Evolutionary conservation across 2,888 invertebrate genomes (phyloP).

Genomic region (Gryllus longicercus): DNA sequence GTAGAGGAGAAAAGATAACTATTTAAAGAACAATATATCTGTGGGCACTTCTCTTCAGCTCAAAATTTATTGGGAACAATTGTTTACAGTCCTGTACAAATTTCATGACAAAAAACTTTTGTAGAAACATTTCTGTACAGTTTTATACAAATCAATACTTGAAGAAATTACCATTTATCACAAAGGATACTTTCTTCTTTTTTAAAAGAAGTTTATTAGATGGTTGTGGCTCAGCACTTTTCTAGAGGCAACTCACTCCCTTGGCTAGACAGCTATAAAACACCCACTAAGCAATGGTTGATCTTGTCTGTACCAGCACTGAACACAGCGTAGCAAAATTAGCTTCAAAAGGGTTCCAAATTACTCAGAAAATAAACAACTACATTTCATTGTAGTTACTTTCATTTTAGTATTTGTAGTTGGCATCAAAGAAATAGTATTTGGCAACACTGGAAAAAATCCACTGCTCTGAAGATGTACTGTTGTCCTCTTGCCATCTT

Average conservation of each 20-base stretch:
- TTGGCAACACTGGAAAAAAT: constrained; percentile 24
- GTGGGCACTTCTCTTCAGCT: constrained; percentile 29
- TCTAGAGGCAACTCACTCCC: constrained; percentile 17
- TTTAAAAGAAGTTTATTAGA: not conserved
- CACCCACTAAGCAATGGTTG: constrained; percentile 22
- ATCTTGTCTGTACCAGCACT: not conserved
- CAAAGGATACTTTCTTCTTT: constrained; percentile 32
- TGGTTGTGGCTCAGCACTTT: not conserved
- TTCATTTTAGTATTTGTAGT: constrained; percentile 20
- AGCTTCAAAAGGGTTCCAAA: constrained; percentile 28
- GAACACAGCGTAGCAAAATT: constrained; percentile 30
- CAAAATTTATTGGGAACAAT: constrained; percentile 36
- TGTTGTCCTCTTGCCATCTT: not conserved
- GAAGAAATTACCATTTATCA: constrained; percentile 36
- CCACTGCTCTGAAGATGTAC: constrained; percentile 17
- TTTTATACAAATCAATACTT: constrained; percentile 35
- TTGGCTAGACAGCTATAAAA: not conserved
- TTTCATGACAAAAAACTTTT: constrained; percentile 35
- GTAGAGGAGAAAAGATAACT: not conserved
- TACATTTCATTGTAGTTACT: constrained; percentile 23
- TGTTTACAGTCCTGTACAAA: constrained; percentile 36
- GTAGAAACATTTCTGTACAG: constrained; percentile 36
- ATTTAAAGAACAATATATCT: constrained; percentile 4
- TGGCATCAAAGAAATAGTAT: constrained; percentile 23
- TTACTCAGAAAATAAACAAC: constrained; percentile 29